These are phyloP conservation scores for Thalassoma bifasciatum DNA, from an alignment of 2,113 vertebrate genomes.

Conservation along the genomic window DNA sequence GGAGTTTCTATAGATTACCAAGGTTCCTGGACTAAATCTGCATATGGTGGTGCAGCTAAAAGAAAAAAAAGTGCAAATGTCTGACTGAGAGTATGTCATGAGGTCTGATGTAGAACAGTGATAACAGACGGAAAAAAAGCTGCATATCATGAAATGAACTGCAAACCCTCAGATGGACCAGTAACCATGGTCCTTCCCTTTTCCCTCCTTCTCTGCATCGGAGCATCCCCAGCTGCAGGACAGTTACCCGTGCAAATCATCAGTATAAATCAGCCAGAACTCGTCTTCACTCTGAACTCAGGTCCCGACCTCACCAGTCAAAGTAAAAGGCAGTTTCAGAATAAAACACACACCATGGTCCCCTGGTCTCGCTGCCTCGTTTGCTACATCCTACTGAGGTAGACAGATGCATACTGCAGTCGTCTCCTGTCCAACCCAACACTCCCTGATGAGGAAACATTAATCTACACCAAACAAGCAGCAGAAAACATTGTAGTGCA, in stretches of 20 bases:
- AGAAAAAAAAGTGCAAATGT: too few relatives aligned
- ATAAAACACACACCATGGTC: constrained; percentile 54
- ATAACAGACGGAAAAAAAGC: too few relatives aligned
- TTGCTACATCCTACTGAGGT: constrained; percentile 74
- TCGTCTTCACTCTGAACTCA: neutral
- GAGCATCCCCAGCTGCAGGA: constrained; percentile 48
- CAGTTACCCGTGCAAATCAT: constrained; percentile 43
- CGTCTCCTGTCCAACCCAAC: constrained; percentile 49
- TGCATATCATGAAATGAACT: neutral
- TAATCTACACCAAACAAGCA: constrained; percentile 57
- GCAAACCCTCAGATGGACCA: neutral
- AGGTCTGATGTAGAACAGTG: too few relatives aligned
- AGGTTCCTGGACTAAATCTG: too few relatives aligned
- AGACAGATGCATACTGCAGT: constrained; percentile 66
- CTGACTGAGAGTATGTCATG: too few relatives aligned
- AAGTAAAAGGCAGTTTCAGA: constrained; percentile 76
- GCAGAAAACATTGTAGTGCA: constrained; percentile 66
- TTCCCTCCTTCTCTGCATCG: neutral
- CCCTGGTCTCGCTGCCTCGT: constrained; percentile 47
- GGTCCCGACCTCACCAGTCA: constrained; percentile 54
- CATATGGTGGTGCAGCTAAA: too few relatives aligned
- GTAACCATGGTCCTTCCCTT: neutral
- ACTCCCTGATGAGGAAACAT: constrained; percentile 73
- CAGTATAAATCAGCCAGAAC: constrained; percentile 20
- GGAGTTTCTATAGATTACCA: too few relatives aligned